phyloP scores from a whole-genome alignment of 2,888 invertebrate species.

The Glaucopsyche alexis region DNA sequence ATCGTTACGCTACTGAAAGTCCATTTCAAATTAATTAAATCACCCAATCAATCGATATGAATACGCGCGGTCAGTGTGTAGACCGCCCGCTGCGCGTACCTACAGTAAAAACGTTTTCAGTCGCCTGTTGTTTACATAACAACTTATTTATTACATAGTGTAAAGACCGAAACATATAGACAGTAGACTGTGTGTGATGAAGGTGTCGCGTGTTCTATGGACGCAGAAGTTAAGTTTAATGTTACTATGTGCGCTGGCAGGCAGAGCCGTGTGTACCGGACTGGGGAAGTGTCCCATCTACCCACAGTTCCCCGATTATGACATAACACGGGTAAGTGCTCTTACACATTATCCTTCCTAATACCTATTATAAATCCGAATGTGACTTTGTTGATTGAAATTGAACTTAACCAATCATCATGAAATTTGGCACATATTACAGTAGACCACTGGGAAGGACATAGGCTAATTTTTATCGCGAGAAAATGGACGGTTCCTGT shows the following conservation, averaged over 20 bases:
- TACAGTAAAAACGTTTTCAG: conserved; percentile 37
- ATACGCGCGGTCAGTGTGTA: conserved; percentile 41
- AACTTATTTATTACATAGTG: conserved; percentile 18
- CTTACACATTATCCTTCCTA: too few species aligned
- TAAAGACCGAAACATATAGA: conserved; percentile 38
- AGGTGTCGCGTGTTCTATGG: conserved; percentile 56
- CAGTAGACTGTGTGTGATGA: conserved; percentile 47
- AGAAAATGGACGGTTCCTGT: too few species aligned
- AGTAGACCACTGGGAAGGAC: too few species aligned
- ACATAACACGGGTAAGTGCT: conserved; percentile 81
- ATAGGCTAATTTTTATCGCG: too few species aligned
- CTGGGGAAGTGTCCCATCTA: conserved; percentile 85
- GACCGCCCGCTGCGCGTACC: conserved; percentile 37
- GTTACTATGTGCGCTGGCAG: conserved; percentile 50
- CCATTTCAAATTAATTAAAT: conserved; percentile 33
- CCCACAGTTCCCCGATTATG: conserved; percentile 83
- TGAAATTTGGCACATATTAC: too few species aligned
- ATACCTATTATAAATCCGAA: too few species aligned
- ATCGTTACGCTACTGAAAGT: conserved; percentile 34
- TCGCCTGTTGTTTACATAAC: conserved; percentile 41
- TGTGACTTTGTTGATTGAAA: too few species aligned
- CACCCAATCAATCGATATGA: conserved; percentile 42
- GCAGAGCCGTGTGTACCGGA: conserved; percentile 67
- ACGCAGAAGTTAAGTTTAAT: conserved; percentile 49
- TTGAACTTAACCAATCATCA: too few species aligned